Base-by-base conservation (phyloP, 2,888 invertebrate genomes). In the Acronicta psi region DNA sequence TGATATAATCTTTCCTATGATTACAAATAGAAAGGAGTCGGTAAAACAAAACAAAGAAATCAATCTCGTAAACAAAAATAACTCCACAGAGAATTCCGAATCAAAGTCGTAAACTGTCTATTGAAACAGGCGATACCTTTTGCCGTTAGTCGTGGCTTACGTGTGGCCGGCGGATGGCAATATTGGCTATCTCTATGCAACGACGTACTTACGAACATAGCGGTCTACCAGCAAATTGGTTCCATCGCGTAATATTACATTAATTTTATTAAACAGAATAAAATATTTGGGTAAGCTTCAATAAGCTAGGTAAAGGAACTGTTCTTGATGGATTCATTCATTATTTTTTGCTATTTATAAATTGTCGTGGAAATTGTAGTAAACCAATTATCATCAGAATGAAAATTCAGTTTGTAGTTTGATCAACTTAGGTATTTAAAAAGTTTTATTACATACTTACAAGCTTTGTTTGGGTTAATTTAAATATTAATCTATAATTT, bases 61-160 rank as follows among this genome's bases (percentile, higher is more conserved):
- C 3, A 29, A n/a, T 34, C n/a, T 1, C n/a, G 7, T 34, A 34
- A 36, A 47, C 18, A 58, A 62, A 58, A 69, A 56, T 57, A 70
- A 74, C 67, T 65, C 64, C 75, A 79, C 77, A 80, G 75, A 73
- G 80, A 83, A 82, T 84, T 80, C 77, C 60, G 75, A 76, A 85
- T 82, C 69, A 76, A 77, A 77, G 75, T 73, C 63, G 67, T 75
- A 77, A 77, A 80, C 74, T 77, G 79, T 78, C 76, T 74, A 79
- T 82, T 75, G 78, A 67, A 69, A 72, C 44, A 57, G 59, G 59
- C 59, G 58, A 75, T 70, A 75, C 75, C 69, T 79, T 72, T 75
- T 71, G 70, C 71, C 75, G 80, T 80, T 72, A 66, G 60, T 73
- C 68, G 69, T 74, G 76, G 76, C 69, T 79, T 81, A 82, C 77